phyloP scores from a whole-genome alignment of 1,140 invertebrate genomes.

The Apocrypta bakeri region DNA sequence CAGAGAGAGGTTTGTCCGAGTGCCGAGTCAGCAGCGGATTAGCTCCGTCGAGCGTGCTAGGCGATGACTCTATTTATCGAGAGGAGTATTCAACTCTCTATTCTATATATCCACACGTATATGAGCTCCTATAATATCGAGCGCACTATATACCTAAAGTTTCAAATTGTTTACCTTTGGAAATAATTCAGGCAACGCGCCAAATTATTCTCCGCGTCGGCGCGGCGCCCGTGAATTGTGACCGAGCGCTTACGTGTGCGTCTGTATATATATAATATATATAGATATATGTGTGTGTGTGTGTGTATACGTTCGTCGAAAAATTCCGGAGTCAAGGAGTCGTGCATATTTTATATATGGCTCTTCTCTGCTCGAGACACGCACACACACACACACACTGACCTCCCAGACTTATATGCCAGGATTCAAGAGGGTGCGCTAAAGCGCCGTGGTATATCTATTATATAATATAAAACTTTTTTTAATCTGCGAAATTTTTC shows the following conservation, averaged over 20 bases:
- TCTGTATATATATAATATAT: too few species aligned
- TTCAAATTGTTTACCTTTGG: neutral
- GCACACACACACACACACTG: too few species aligned
- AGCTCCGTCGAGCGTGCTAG: neutral
- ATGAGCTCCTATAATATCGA: too few species aligned
- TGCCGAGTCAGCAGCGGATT: conserved; percentile 19
- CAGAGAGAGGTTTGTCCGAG: conserved; percentile 12
- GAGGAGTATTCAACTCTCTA: neutral
- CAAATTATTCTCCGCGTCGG: conserved; percentile 24
- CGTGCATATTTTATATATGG: neutral
- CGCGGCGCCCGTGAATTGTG: neutral
- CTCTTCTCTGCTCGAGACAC: neutral
- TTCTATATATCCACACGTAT: too few species aligned
- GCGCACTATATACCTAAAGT: too few species aligned
- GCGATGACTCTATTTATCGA: conserved; percentile 33
- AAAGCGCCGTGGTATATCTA: neutral
- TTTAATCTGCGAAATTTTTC: too few species aligned
- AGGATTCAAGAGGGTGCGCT: neutral
- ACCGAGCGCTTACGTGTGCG: too few species aligned
- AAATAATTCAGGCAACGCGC: neutral
- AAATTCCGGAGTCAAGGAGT: neutral
- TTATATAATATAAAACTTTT: too few species aligned
- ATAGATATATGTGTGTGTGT: too few species aligned
- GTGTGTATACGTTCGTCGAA: neutral
- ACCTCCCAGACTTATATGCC: neutral